Base-by-base conservation (phyloP, 2,888 invertebrate genomes). In the Pherbina coryleti region DNA sequence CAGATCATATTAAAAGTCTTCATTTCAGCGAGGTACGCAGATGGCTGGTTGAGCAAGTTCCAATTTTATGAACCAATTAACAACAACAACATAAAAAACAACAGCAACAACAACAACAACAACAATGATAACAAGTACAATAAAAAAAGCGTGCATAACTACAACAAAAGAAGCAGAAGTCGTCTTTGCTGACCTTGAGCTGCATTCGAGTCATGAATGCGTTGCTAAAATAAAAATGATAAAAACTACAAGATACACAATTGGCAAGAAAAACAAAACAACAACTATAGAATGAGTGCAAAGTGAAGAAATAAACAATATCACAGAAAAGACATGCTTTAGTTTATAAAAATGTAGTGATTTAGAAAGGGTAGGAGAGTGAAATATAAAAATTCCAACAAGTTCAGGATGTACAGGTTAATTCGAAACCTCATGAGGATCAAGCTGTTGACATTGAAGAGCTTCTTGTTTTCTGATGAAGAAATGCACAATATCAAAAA, bases 101-200 rank as follows among this genome's bases (percentile, higher is more conserved):
- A 37, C 37, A 66, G 11, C 11, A 66, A 22, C 44, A 44, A 66
- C 66, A 66, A 9, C 19, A 66, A 37, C 19, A 66, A n/a, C 7
- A 11, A 44, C 44, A 66, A 44, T 22, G n/a, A 66, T 37, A 28
- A 22, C 53, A 57, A 72, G 9, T 22, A 57, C 55, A 22, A 57
- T 37, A 34, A 34, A 57, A 57, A 22, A 28, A 2, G 51, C 17
- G 7, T 19, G 44, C 5, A 11, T 60, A 44, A 44, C 44, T 11
- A 11, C 44, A 44, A 44, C 14, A 44, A 44, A 44, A 44, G 11
- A 44, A 44, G 11, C 44, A 44, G 44, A 44, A 44, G 60, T 49
- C 62, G 49, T 71, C 49, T 62, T n/a, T 22, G 22, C 7, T 62
- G 73, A 73, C 73, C 73, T 73, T 73, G 73, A 73, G 62, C 62